Base-by-base conservation (phyloP, 2,113 vertebrate species). In the Climacteris rufus region DNA sequence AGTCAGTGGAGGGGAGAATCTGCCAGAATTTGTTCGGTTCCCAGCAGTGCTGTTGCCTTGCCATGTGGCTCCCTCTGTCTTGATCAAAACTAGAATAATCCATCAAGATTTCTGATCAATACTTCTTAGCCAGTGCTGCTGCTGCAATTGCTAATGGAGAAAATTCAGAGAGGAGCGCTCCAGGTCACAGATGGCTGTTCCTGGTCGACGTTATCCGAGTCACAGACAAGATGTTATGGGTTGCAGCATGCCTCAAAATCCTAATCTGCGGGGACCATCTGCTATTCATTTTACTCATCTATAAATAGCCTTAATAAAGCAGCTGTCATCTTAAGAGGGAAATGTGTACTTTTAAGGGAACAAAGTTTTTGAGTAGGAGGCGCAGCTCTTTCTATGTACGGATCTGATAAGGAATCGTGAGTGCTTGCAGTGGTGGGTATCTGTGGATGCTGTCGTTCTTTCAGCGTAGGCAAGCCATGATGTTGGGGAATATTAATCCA, bases 261-360 rank as follows among this genome's bases (percentile, higher is more conserved):
- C 54, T 83, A 37, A 64, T 96, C 83, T 93, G 80, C 0, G 0
- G 44, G 49, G 56, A 56, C 92, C 88, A 88, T 95, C 94, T 95
- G 93, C 88, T 94, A 39, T 93, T 94, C 71, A 80, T 94, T 91
- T 88, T 83, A 49, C 71, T 83, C 74, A 35, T 54, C 84, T 91
- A 90, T 88, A 95, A 96, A 93, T 93, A 88, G 79, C 56, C 70
- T 86, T 92, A 94, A 94, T 94, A 96, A 88, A 60, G 59, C 31
- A 57, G 21, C 28, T 88, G 84, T 33, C 54, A 31, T 95, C 78
- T 77, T 52, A 63, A 63, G 91, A 47, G 39, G 65, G 70, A 83
- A 87, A 77, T 4, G 30, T 77, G 54, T 63, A 44, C 68, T 95
- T 85, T 54, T 78, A 92, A 77, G 60, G 53, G 82, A 94, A 30